These are phyloP conservation scores for Thera obeliscata DNA, from an alignment of 2,888 invertebrate species.

Conservation along the genomic window DNA sequence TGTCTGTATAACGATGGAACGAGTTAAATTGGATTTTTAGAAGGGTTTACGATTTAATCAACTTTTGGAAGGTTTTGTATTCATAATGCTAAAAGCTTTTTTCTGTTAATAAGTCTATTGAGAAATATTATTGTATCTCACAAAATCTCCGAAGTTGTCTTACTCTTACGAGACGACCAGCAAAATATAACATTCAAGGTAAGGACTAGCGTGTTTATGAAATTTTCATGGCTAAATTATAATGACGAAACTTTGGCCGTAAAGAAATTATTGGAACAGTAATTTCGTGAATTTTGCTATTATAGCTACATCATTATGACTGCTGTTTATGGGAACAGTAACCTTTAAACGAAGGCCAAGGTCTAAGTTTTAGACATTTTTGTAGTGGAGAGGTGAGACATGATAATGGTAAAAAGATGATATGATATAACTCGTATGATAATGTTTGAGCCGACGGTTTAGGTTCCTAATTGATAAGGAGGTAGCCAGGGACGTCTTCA, in stretches of 20 bases:
- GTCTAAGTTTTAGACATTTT: conserved; percentile 4
- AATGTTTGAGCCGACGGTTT: too few species aligned
- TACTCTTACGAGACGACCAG: not conserved
- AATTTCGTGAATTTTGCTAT: conserved; percentile 20
- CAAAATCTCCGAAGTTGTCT: not conserved
- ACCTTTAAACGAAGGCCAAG: conserved; percentile 18
- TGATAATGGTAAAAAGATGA: not conserved
- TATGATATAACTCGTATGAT: too few species aligned
- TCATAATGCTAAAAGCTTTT: too few species aligned
- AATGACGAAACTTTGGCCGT: conserved; percentile 28
- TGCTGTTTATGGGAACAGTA: conserved; percentile 19
- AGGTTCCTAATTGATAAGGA: too few species aligned
- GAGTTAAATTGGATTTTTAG: conserved; percentile 24
- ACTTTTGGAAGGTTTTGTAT: not conserved
- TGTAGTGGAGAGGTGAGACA: not conserved
- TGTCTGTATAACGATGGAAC: conserved; percentile 16
- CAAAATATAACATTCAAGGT: conserved; percentile 16
- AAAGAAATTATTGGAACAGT: conserved; percentile 28
- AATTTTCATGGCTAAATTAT: conserved; percentile 23
- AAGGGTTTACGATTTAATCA: conserved; percentile 13
- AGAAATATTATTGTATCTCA: not conserved
- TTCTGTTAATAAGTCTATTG: too few species aligned
- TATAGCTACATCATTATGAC: conserved; percentile 21
- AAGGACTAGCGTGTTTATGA: conserved; percentile 23
- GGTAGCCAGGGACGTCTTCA: too few species aligned